phyloP scores from a whole-genome alignment of 2,113 vertebrate genomes.

The Onychorhynchus coronatus region DNA sequence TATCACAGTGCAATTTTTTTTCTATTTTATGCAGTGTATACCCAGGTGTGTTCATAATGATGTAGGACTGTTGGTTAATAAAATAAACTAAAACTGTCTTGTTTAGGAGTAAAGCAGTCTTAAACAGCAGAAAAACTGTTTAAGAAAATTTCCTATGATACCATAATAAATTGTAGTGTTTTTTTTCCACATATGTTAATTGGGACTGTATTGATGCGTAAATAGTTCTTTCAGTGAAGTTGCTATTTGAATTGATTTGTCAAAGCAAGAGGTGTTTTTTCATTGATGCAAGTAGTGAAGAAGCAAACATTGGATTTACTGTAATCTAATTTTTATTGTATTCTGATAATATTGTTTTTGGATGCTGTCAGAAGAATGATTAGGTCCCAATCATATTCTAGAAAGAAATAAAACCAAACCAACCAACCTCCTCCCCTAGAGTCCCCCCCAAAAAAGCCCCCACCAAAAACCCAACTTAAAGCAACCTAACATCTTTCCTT shows the following conservation, averaged over 20 bases:
- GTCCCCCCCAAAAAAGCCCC: too few relatives aligned
- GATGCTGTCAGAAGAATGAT: background rate
- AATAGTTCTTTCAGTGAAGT: background rate
- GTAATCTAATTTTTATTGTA: background rate
- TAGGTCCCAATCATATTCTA: background rate
- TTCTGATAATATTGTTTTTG: background rate
- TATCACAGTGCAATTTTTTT: background rate
- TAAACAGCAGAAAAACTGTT: background rate
- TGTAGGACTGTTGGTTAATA: background rate
- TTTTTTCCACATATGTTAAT: rapidly evolving
- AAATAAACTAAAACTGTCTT: background rate
- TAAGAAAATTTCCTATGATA: background rate
- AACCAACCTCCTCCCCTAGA: background rate
- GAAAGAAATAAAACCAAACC: background rate
- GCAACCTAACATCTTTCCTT: background rate
- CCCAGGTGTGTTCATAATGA: background rate
- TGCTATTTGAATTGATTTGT: background rate
- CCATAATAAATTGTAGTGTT: rapidly evolving
- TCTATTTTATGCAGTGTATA: background rate
- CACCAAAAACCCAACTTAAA: background rate
- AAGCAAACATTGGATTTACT: background rate
- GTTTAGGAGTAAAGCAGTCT: background rate
- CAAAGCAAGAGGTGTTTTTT: background rate
- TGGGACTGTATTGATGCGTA: background rate
- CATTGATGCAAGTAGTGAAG: background rate